Conservation (phyloP, 1,140 invertebrate genomes). For the Drosophila ficusphila region DNA sequence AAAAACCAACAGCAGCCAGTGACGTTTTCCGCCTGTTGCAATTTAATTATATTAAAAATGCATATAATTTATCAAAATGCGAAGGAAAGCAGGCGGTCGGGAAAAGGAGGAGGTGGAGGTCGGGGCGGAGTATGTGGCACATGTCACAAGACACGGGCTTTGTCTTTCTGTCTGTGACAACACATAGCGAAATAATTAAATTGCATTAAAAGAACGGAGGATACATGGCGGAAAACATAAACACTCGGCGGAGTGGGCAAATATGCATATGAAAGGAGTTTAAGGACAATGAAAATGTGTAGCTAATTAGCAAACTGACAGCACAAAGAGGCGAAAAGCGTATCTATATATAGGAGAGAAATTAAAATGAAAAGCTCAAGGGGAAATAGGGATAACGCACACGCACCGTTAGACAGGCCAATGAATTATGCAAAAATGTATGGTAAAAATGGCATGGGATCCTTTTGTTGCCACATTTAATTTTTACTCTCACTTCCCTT, state of each 20-base stretch:
- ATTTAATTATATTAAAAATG: constrained; percentile 74
- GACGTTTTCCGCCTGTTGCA: constrained; percentile 55
- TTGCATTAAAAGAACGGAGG: constrained; percentile 62
- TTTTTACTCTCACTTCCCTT: constrained; percentile 35
- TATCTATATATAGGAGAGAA: neutral
- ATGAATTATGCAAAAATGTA: constrained; percentile 79
- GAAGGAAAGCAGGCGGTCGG: neutral
- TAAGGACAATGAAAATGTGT: constrained; percentile 69
- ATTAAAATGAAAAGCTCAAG: neutral
- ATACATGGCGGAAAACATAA: constrained; percentile 9
- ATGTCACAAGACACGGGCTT: constrained; percentile 67
- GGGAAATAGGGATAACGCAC: constrained; percentile 52
- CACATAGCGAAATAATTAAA: constrained; percentile 71
- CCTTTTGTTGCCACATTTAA: constrained; percentile 70
- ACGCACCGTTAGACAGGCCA: constrained; percentile 78
- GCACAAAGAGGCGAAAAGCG: constrained; percentile 46
- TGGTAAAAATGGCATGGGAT: constrained; percentile 20
- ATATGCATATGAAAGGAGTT: constrained; percentile 77
- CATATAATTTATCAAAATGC: constrained; percentile 71
- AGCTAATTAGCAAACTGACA: constrained; percentile 77
- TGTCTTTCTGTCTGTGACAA: constrained; percentile 10
- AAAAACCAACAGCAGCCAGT: constrained; percentile 29
- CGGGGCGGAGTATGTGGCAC: constrained; percentile 4
- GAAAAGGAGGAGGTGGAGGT: too few relatives aligned
- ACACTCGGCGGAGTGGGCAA: constrained; percentile 50